phyloP scores from a whole-genome alignment of 2,888 invertebrate species.

The Petrolisthes cinctipes region DNA sequence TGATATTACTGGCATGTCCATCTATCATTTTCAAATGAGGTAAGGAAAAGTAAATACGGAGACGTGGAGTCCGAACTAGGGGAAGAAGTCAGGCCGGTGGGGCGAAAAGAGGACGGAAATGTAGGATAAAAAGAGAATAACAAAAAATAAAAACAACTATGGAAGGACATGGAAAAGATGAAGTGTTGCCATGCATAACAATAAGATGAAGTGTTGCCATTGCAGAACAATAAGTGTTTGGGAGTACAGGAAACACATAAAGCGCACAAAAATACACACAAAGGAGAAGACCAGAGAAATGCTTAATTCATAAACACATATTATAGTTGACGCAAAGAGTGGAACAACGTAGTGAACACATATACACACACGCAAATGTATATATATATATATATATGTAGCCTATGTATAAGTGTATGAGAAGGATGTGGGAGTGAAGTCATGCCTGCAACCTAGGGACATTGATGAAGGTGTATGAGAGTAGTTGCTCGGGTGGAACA shows the following conservation, averaged over 20 bases:
- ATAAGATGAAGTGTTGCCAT: neutral
- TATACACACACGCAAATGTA: no score
- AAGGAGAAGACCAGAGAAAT: no score
- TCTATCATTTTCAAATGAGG: slow-evolving; percentile 29
- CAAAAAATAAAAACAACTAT: neutral
- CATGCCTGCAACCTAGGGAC: slow-evolving; percentile 48
- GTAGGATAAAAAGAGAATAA: neutral
- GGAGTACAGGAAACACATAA: no score
- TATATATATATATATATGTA: no score
- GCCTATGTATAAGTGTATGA: slow-evolving; percentile 4
- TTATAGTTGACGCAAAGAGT: no score
- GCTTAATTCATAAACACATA: no score
- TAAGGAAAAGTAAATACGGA: slow-evolving; percentile 19
- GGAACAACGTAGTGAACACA: no score
- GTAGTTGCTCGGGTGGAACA: slow-evolving; percentile 53
- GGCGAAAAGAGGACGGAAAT: neutral
- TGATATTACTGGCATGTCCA: slow-evolving; percentile 24
- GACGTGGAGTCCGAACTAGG: slow-evolving; percentile 28
- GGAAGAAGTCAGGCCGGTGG: neutral
- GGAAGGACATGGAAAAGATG: neutral
- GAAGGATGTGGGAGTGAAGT: slow-evolving; percentile 33
- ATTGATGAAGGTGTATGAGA: slow-evolving; percentile 56
- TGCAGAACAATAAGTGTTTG: no score
- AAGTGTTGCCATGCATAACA: neutral
- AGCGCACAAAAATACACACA: no score